Percentiles rank a stretch among this genome's conserved stretches.
These are phyloP conservation scores for Diuraphis noxia DNA, from an alignment of 1,140 invertebrate species.

Conservation along the genomic window DNA sequence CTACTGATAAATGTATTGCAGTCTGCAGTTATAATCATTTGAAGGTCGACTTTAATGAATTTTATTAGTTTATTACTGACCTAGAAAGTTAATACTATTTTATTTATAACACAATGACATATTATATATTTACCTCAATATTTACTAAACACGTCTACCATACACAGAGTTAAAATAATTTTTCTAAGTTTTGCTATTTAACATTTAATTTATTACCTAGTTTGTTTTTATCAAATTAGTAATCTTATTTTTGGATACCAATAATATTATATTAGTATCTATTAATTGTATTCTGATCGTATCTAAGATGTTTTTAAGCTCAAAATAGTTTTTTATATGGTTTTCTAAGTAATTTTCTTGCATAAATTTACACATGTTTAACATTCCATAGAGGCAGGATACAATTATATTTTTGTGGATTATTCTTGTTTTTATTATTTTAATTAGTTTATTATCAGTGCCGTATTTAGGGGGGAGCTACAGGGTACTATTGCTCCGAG, in stretches of 20 bases:
- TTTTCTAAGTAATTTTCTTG: not conserved
- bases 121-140: not conserved
- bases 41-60: not conserved
- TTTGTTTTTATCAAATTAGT: not conserved
- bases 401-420: not conserved
- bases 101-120: not conserved
- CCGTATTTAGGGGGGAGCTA: too few relatives aligned
- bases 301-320: not conserved
- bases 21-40: not conserved
- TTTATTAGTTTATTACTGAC: conserved; percentile 8
- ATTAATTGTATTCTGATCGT: not conserved
- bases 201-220: not conserved
- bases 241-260: not conserved
- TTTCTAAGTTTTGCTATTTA: not conserved
- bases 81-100: not conserved
- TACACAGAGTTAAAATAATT: not conserved
- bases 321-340: not conserved
- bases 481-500: too few relatives aligned
- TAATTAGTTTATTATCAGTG: not conserved
- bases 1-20: not conserved
- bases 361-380: not conserved
- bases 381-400: not conserved
- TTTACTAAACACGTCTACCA: not conserved
- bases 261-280: not conserved
- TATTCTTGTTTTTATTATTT: not conserved